Percentiles rank a stretch among this genome's conserved stretches.
Conservation (phyloP, 2,113 vertebrate genomes). For the Trinectes maculatus region DNA sequence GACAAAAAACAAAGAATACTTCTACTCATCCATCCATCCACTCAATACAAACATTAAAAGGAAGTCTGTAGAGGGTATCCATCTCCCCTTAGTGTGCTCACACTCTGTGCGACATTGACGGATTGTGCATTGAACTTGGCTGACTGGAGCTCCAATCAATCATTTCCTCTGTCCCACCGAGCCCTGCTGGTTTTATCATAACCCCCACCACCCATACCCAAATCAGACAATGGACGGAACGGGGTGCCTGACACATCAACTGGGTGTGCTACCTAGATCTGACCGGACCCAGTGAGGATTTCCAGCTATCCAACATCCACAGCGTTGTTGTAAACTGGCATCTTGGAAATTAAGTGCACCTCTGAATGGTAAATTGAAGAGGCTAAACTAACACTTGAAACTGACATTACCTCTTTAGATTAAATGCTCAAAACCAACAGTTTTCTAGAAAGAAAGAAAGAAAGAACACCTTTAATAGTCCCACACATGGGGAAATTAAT, state of each 20-base stretch:
- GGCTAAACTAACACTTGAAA: slow-evolving; percentile 27
- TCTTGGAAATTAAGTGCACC: no score
- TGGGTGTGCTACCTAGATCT: slow-evolving; percentile 21
- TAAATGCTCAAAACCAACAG: no score
- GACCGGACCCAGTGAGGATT: slow-evolving; percentile 43
- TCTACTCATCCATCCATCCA: slow-evolving; percentile 21
- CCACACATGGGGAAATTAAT: no score
- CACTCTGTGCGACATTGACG: slow-evolving; percentile 61
- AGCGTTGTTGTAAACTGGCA: slow-evolving; percentile 2
- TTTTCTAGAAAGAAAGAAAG: no score
- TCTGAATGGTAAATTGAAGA: slow-evolving; percentile 35
- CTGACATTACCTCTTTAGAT: not conserved
- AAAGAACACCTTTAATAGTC: not conserved
- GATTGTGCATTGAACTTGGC: slow-evolving; percentile 73
- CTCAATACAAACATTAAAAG: slow-evolving; percentile 49
- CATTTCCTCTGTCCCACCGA: slow-evolving; percentile 48
- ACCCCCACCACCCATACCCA: slow-evolving; percentile 25
- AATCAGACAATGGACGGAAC: slow-evolving; percentile 41
- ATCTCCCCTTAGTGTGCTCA: slow-evolving; percentile 66
- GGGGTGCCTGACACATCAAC: slow-evolving; percentile 32
- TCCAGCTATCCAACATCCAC: slow-evolving; percentile 5
- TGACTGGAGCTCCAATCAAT: slow-evolving; percentile 63
- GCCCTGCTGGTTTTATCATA: slow-evolving; percentile 41
- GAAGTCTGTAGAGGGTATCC: slow-evolving; percentile 47
- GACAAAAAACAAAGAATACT: not conserved